Base-by-base conservation (phyloP, 2,888 invertebrate genomes). In the Spodoptera picta region DNA sequence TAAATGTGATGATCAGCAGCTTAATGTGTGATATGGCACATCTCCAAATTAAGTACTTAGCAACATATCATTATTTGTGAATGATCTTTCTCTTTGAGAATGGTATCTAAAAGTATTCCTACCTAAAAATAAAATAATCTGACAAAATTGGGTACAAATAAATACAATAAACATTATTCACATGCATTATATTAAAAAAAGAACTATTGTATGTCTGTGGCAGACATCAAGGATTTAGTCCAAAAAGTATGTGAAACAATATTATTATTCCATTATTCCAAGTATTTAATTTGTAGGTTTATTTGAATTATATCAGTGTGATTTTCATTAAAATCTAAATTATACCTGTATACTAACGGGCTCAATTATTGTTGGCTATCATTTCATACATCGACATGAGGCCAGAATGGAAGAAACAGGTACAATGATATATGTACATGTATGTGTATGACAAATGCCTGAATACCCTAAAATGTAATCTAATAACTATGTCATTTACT, bases 371-470 rank as follows among this genome's bases (percentile, higher is more conserved):
- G 88, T 89, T 88, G 92, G 91, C 86, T 85, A 80, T 92, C 90
- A 92, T 92, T 90, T 89, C 93, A 84, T 89, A 90, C 90, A 82
- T 86, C 88, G 92, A 93, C 87, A 91, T 93, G 94, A 90, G 90
- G 80, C 93, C 93, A 46, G 92, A 94, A 58, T 94, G 94, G 94
- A 93, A 93, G 81, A 93, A 88, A 85, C 92, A 94, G 93, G 93
- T 94, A 93, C 82, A 82, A 59, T 23, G 65, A 57, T 72, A 47
- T 14, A 31, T 44, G 36, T 44, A 23, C 5, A 50, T 54, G 62
- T 53, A 44, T 52, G 55, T 43, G 52, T 31, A 48, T 46, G 12
- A 65, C 43, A 60, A 41, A 50, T 44, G 14, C 36, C 36, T 36
- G 36, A 36, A 36, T 36, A 36, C 36, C 36, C 9, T 36, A 6